Conservation (phyloP, 2,113 vertebrate genomes). For the Aviceda subcristata region DNA sequence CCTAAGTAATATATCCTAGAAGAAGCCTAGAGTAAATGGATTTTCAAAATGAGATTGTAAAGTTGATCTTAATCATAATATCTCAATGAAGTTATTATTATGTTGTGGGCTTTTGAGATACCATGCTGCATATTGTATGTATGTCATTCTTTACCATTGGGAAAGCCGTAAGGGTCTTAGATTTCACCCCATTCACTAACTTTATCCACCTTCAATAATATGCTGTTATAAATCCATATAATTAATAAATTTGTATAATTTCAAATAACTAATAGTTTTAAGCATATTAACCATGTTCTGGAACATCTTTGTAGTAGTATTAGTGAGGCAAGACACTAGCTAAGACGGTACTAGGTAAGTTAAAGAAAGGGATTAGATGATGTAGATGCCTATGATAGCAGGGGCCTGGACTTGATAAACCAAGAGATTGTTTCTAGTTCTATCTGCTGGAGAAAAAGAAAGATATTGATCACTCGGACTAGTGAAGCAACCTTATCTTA, state of each 20-base stretch:
- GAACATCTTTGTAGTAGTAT: not conserved
- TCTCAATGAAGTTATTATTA: not conserved
- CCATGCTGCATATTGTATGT: not conserved
- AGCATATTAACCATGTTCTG: not conserved
- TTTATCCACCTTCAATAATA: not conserved
- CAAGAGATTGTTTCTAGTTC: not conserved
- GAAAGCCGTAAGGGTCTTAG: not conserved
- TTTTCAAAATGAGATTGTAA: slow-evolving; percentile 41
- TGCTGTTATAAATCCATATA: not conserved
- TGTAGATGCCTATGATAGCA: not conserved
- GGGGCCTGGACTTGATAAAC: not conserved
- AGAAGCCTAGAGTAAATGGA: not conserved
- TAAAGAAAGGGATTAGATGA: not conserved
- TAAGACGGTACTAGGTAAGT: not conserved
- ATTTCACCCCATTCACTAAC: not conserved
- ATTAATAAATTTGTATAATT: not conserved
- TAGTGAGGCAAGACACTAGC: not conserved
- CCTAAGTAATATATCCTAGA: not conserved
- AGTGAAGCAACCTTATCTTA: slow-evolving; percentile 8
- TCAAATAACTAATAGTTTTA: not conserved
- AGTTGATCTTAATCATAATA: slow-evolving; percentile 14
- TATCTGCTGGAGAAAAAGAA: not conserved
- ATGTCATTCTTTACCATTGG: not conserved
- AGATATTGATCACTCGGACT: not conserved
- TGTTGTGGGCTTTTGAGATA: not conserved